Base-by-base conservation (phyloP, 2,888 invertebrate species). In the Cataglyphis albicans region DNA sequence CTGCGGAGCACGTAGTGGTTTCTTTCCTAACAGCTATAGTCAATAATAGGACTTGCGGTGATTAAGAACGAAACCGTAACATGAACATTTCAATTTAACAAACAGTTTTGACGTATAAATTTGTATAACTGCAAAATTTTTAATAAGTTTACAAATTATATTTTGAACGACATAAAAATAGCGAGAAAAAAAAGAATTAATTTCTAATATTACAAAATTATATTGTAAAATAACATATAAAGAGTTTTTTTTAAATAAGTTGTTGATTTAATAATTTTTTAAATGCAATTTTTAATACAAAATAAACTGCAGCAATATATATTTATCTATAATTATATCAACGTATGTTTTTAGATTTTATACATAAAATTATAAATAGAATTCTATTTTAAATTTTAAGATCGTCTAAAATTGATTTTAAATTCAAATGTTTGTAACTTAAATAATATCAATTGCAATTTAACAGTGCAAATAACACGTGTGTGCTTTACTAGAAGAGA, bases 361-460 rank as follows among this genome's bases (percentile, higher is more conserved):
- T 3, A 64, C 41, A 29, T 21, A 32, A 18, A 61, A 29, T 61
- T 18, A 63, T n/a, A 32, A 18, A n/a, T 63, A 52, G 2, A 48
- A 48, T 48, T 48, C 7, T 52, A 52, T 52, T n/a, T 48, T 18
- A 0, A 48, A 48, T 48, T 48, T n/a, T 7, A n/a, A 63, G 1
- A 38, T n/a, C 2, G 10, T 9, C 35, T 35, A n/a, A 35, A 64
- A 64, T 10, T 15, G 57, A 0, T 15, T n/a, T 78, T 59, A 59
- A 1, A 59, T 72, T 78, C 2, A 18, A 57, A 73, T 32, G 18
- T 44, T 18, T 32, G 38, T 10, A 73, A 78, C 72, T 57, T 73
- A 78, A 78, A 73, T 72, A 78, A 44, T 73, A 78, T 72, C 21
- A 57, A 72, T 72, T 15, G 15, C 21, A 9, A n/a, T n/a, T n/a